Evolutionary conservation across 2,797 vertebrate species (phyloP).

Genomic region (Thamnophis elegans): DNA sequence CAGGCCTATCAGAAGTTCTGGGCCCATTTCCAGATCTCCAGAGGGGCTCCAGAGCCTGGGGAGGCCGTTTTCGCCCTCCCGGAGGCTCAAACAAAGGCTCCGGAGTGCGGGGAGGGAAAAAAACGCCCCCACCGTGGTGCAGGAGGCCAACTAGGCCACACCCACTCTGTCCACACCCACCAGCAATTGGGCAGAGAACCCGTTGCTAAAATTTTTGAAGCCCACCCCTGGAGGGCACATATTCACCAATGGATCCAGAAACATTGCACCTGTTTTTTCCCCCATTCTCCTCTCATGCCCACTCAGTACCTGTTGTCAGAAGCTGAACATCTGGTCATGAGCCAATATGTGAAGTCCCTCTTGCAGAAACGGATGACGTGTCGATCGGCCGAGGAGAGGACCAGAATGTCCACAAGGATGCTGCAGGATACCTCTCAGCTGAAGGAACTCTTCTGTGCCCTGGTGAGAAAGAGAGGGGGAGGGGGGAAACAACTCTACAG

Average conservation of each 20-base stretch:
- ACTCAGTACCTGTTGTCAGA: constrained; percentile 88
- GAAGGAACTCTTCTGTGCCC: constrained; percentile 78
- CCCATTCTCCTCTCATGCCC: background rate
- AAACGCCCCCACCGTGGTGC: no score
- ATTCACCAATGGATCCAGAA: background rate
- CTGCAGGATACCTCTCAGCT: constrained; percentile 82
- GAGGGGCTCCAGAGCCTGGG: no score
- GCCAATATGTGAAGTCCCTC: constrained; percentile 85
- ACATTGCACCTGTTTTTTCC: background rate
- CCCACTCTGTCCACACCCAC: no score
- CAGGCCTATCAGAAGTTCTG: no score
- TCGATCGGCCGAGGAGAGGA: constrained; percentile 76
- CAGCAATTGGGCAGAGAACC: no score
- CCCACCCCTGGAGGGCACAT: no score
- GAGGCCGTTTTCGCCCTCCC: no score
- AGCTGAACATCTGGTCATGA: constrained; percentile 81
- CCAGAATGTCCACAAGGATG: constrained; percentile 80
- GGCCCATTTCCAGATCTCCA: no score
- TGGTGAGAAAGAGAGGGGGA: constrained; percentile 73
- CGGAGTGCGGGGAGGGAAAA: no score
- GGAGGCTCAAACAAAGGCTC: no score
- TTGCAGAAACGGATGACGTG: constrained; percentile 91
- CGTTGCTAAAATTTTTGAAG: no score
- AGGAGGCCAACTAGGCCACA: no score
- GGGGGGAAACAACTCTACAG: rapidly evolving